These are phyloP conservation scores for Thera britannica DNA, from an alignment of 2,888 invertebrate species.

Conservation along the genomic window DNA sequence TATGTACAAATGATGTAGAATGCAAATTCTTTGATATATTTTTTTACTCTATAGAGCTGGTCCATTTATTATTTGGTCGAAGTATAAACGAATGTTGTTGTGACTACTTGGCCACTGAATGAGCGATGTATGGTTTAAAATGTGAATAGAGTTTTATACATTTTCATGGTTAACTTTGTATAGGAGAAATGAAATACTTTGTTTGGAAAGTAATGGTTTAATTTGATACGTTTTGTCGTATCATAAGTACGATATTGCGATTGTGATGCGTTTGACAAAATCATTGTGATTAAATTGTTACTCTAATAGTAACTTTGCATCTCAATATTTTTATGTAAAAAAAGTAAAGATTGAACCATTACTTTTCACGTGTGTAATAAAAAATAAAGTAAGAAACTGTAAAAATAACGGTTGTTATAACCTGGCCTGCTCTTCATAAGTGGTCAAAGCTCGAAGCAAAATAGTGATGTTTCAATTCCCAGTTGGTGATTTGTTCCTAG, in stretches of 20 bases:
- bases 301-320: constrained; percentile 17
- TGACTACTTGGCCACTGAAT: constrained; percentile 24
- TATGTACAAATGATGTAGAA: constrained; percentile 20
- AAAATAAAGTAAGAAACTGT: constrained; percentile 4
- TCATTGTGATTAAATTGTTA: constrained; percentile 20
- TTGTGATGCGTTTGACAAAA: constrained; percentile 14
- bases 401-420: constrained; percentile 15
- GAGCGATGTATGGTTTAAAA: constrained; percentile 11
- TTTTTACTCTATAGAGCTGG: constrained; percentile 23
- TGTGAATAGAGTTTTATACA: constrained; percentile 22
- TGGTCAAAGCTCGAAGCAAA: constrained; percentile 28
- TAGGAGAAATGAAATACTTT: constrained; percentile 4
- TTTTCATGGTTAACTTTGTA: constrained; percentile 18
- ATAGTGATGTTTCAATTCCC: constrained; percentile 31
- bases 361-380: constrained; percentile 4
- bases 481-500: constrained; percentile 38
- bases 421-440: constrained; percentile 15
- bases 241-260: neutral
- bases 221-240: constrained; percentile 4
- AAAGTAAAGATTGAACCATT: constrained; percentile 14
- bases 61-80: constrained; percentile 19
- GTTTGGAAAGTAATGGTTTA: constrained; percentile 20
- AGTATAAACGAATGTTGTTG: constrained; percentile 12
- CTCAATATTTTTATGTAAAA: constrained; percentile 13
- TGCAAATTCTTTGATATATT: constrained; percentile 25